Evolutionary conservation across 2,113 vertebrate species (phyloP).

Genomic region (Holacanthus passer): DNA sequence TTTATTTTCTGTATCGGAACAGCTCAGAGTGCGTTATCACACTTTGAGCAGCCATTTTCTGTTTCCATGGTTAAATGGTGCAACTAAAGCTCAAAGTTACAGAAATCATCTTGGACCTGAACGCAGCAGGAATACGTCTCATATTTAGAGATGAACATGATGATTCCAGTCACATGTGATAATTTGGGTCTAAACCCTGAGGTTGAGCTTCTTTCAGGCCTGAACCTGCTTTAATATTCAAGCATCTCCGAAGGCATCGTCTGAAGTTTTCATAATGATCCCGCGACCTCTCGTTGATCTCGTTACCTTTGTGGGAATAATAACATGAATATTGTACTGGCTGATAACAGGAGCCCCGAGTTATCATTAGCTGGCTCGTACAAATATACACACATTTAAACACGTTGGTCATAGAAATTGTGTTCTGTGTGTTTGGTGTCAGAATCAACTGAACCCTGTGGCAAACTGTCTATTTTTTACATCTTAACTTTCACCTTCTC

Average conservation of each 20-base stretch:
- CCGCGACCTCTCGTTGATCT: background rate
- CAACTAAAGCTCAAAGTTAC: background rate
- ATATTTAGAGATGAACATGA: background rate
- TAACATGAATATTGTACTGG: conserved; percentile 9
- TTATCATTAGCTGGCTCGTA: background rate
- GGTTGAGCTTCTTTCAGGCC: background rate
- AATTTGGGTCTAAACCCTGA: background rate
- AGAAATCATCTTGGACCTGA: background rate
- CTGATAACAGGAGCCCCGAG: background rate
- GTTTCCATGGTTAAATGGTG: background rate
- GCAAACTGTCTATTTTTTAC: background rate
- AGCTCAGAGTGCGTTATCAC: too few relatives aligned
- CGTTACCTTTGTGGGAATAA: conserved; percentile 1
- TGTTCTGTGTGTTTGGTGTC: background rate
- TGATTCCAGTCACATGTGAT: background rate
- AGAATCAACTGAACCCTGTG: background rate
- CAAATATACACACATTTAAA: background rate
- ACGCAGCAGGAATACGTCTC: background rate
- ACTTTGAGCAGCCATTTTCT: too few relatives aligned
- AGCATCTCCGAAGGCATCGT: background rate
- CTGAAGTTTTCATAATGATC: background rate
- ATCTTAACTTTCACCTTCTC: background rate
- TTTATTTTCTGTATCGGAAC: too few relatives aligned
- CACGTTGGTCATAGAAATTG: background rate
- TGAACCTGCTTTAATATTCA: background rate